Evolutionary conservation across 2,888 invertebrate genomes (phyloP), one percentile per base, ranked within the genome.

Genomic region (Zeuzera pyrina): DNA sequence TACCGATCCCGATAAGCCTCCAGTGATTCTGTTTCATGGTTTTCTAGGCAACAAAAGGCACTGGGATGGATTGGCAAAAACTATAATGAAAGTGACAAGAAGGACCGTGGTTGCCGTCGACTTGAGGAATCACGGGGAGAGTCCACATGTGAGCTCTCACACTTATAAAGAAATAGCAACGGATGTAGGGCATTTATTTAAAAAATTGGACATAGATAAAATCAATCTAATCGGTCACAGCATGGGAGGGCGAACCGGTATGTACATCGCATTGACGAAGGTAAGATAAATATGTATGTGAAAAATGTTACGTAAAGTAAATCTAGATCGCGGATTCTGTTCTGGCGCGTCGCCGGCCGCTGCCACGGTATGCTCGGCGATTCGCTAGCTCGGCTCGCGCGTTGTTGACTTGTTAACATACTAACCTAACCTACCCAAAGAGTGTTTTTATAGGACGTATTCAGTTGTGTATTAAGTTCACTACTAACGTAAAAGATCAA

Each of bases 91-190:
- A 38, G 88, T 28, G 81, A 87, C 56, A 90, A 96, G 83, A 51
- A 92, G 88, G 42, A 85, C 86, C 63, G 92, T 95, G 0, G 86
- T 93, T 25, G 84, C 91, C 0, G 86, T 97, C n/a, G 98, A 98
- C 78, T 89, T 92, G 3, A 86, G 98, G 59, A 98, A 98, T 74
- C 98, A 98, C 71, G 98, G 98, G 0, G 91, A 92, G 33, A 97
- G 96, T 55, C 93, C 94, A 0, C 95, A 95, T 54, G 70, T 85
- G 0, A 49, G 69, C 1, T 85, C 88, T 0, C 92, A 95, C 71
- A 87, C 85, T 13, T 97, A 95, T 57, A 68, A 84, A 6, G 86
- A 88, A 23, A 87, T 97, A 86, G 89, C 91, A 0, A 84, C 79
- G 32, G 98, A 98, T 70, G 57, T 97, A 3, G 62, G 86, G 6